Base-by-base conservation (phyloP, 2,797 vertebrate genomes). In the Gambelia wislizenii region DNA sequence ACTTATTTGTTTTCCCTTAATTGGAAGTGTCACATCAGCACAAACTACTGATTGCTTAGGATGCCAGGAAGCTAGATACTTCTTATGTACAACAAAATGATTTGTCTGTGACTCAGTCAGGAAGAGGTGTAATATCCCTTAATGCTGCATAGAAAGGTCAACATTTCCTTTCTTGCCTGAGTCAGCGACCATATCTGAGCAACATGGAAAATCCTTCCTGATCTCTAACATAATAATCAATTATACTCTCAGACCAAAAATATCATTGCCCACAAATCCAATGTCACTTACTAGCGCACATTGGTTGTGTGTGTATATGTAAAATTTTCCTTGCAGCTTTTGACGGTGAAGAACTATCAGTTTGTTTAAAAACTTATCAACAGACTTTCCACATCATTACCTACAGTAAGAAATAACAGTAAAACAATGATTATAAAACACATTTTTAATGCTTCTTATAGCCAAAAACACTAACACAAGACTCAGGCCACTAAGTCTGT, bases 241-340 rank as follows among this genome's bases (percentile, higher is more conserved):
- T 81, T 82, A 64, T 64, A 72, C n/a, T 85, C 25, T 75, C 56
- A 89, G 36, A 52, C 78, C 16, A 54, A 86, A 81, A 89, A 82
- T 89, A 77, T 42, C 56, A 49, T n/a, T 74, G 52, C 67, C 42
- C 14, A 42, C 80, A 47, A 64, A 59, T 47, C 52, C 18, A 25
- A 8, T 89, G 25, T 54, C 30, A 78, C 72, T 89, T 89, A 14
- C 39, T 44, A 47, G 49, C 27, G 22, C 64, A n/a, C 27, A 42
- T 52, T 61, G 33, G 44, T n/a, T 42, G 33, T 72, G 10, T 70
- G 33, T 27, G 30, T 25, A 2, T 69, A 30, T 33, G 12, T 54
- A 13, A n/a, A 36, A 3, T 59, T 3, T 61, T 36, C 20, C 39
- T 75, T 61, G 33, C 4, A 20, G 69, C 83, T 80, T 74, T 81